Evolutionary conservation across 2,888 invertebrate species (phyloP).

Genomic region (Helobdella robusta): DNA sequence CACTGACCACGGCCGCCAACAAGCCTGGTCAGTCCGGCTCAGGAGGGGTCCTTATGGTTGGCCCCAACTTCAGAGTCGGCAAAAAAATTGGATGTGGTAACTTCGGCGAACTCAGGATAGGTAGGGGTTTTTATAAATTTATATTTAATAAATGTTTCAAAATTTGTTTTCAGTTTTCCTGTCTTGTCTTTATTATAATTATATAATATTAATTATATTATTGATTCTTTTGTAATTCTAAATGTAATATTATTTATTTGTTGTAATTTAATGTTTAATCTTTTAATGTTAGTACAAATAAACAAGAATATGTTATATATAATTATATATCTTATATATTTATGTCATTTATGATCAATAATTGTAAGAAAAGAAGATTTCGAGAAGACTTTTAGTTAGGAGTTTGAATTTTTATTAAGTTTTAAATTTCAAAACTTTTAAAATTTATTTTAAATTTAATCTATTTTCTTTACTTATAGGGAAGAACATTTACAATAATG

Average conservation of each 20-base stretch:
- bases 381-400: no score
- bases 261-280: constrained; percentile 6
- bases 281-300: no score
- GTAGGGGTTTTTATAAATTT: constrained; percentile 53
- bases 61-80: constrained; percentile 98
- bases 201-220: neutral
- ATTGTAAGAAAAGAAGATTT: no score
- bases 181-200: neutral
- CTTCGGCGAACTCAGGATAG: constrained; percentile 96
- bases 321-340: no score
- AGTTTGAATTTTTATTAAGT: neutral
- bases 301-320: no score
- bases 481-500: constrained; percentile 70
- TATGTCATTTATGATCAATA: no score
- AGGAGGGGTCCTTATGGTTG: constrained; percentile 62
- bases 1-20: neutral
- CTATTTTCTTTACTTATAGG: constrained; percentile 52
- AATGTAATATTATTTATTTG: neutral
- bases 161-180: neutral
- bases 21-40: constrained; percentile 11
- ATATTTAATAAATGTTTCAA: neutral
- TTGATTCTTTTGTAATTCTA: neutral
- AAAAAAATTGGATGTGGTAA: constrained; percentile 99
- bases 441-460: constrained; percentile 15
- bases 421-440: neutral